Base-by-base conservation (phyloP, 2,888 invertebrate species). In the Siphonodentalium dalli region DNA sequence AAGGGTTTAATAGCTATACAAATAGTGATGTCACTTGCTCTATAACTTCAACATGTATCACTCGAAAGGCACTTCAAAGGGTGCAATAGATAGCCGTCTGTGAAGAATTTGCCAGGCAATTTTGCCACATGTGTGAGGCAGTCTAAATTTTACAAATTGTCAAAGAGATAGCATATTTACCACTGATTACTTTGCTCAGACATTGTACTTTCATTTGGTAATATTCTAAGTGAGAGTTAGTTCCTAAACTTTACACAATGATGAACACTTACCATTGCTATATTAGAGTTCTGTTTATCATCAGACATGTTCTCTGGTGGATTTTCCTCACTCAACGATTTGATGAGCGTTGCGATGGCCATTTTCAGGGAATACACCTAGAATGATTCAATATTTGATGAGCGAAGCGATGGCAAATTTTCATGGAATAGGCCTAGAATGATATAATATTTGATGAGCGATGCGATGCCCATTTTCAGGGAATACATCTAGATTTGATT, bases 311-410 rank as follows among this genome's bases (percentile, higher is more conserved):
- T 38, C 1, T 56, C 45, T 24, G 61, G 64, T 2, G 69, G 68
- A 50, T 78, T 80, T 51, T 80, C 80, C 46, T 80, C 80, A 11
- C 71, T 77, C 60, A 80, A 46, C 20, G 76, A 68, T 21, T 61
- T 62, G 11, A 80, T 65, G 44, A 80, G 58, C 8, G 61, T 71
- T 8, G 64, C 77, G 29, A 80, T 78, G 13, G 75, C 63, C 35
- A 54, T 63, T 56, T 75, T 77, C 59, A 80, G 54, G 1, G 57
- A 59, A 44, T 77, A 68, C 9, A 75, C 51, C 77, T 77, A 53
- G 2, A 44, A 27, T 48, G 40, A 44, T 7, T 33, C 5, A 33
- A 41, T n/a, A 34, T 2, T 34, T 2, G 7, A 34, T 34, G 13
- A 34, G n/a, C 2, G 18, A 34, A n/a, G 8, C 7, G 34, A 11